These are phyloP conservation scores for Apocrypta bakeri DNA, from an alignment of 1,140 invertebrate genomes.

Conservation along the genomic window DNA sequence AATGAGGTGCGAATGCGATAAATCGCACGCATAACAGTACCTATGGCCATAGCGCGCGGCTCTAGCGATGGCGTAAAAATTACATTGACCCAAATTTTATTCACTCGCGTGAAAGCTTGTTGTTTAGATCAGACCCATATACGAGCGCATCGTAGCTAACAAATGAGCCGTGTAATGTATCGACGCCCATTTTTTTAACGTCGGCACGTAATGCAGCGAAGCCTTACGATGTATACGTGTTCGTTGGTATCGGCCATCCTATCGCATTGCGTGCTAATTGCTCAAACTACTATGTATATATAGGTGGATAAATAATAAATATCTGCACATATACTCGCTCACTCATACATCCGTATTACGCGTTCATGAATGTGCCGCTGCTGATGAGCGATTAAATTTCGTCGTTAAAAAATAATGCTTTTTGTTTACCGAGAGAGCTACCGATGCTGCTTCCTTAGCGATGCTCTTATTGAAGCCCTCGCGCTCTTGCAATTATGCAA, in stretches of 20 bases:
- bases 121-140: too few species aligned
- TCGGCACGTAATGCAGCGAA: background rate
- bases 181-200: background rate
- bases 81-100: constrained; percentile 28
- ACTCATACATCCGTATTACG: too few species aligned
- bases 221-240: background rate
- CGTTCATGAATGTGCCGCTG: too few species aligned
- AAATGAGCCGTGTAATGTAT: background rate
- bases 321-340: background rate
- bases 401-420: background rate
- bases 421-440: background rate
- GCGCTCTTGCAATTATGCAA: background rate
- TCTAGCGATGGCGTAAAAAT: background rate
- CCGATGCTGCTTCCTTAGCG: too few species aligned
- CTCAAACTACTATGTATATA: background rate
- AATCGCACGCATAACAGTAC: constrained; percentile 10
- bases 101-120: too few species aligned
- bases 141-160: too few species aligned
- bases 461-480: background rate
- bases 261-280: background rate
- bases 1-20: constrained; percentile 8
- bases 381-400: background rate
- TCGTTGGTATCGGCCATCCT: background rate
- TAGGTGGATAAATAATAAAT: background rate
- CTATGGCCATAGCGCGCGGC: background rate